A percentile compares a stretch with the other conserved stretches of the same genome.
Evolutionary conservation across 2,888 invertebrate species (phyloP).

Genomic region (Shargacucullia verbasci): DNA sequence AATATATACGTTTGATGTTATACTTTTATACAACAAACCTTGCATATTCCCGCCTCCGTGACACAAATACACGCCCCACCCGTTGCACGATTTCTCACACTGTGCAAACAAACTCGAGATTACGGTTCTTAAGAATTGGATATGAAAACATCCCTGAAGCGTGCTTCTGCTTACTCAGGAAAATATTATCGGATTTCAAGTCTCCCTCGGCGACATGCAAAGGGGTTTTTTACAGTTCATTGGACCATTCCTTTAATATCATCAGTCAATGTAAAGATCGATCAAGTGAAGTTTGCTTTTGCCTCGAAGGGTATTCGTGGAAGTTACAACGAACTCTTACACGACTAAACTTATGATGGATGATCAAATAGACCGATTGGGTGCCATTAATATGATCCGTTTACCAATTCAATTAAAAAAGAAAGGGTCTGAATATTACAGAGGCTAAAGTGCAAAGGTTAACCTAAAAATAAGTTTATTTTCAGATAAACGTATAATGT

Average conservation of each 20-base stretch:
- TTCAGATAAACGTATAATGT: slow-evolving; percentile 11
- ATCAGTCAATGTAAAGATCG: slow-evolving; percentile 42
- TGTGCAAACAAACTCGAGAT: slow-evolving; percentile 29
- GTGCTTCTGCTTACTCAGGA: slow-evolving; percentile 31
- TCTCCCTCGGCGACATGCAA: slow-evolving; percentile 36
- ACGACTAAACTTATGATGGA: slow-evolving; percentile 27
- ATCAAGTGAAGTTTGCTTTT: slow-evolving; percentile 21
- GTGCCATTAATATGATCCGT: slow-evolving; percentile 10
- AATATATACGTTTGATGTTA: background rate
- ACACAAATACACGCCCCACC: slow-evolving; percentile 18
- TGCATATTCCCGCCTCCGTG: slow-evolving; percentile 3
- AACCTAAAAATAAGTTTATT: slow-evolving; percentile 31
- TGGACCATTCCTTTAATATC: slow-evolving; percentile 39
- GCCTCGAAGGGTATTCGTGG: slow-evolving; percentile 3
- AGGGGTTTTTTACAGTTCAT: slow-evolving; percentile 46
- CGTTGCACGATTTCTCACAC: slow-evolving; percentile 33
- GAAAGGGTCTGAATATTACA: background rate
- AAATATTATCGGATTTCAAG: slow-evolving; percentile 54
- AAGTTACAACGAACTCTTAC: slow-evolving; percentile 2
- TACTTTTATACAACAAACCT: background rate
- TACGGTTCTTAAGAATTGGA: slow-evolving; percentile 36
- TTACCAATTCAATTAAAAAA: background rate
- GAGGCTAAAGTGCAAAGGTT: slow-evolving; percentile 8
- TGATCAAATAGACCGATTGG: slow-evolving; percentile 17
- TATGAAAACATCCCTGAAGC: slow-evolving; percentile 44